Conservation (phyloP, 2,113 vertebrate species). For the Lanius collurio region DNA sequence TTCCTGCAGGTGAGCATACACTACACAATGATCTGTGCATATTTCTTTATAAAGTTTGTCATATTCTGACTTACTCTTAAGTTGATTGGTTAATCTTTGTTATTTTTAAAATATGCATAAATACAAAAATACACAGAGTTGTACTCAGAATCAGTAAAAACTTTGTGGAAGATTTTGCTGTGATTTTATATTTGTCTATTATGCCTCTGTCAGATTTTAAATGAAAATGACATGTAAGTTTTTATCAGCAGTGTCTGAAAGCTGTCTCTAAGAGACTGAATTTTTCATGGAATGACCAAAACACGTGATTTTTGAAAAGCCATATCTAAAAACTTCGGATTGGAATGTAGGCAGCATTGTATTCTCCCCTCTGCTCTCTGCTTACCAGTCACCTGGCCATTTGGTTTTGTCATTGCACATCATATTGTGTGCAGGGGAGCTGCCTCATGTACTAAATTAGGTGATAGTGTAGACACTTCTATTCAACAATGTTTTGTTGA, state of each 20-base stretch:
- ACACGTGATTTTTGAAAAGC: rapidly evolving
- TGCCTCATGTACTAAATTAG: background rate
- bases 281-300: background rate
- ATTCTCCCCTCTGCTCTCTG: background rate
- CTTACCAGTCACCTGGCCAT: background rate
- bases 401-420: background rate
- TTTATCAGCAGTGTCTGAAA: background rate
- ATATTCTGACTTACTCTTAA: background rate
- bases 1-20: conserved; percentile 83
- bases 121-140: background rate
- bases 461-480: background rate
- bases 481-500: background rate
- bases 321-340: background rate
- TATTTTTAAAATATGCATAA: background rate
- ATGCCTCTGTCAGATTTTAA: background rate
- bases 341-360: background rate
- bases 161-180: background rate
- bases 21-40: background rate
- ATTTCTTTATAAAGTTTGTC: background rate
- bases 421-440: background rate
- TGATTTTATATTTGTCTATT: background rate
- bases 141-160: background rate
- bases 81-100: background rate
- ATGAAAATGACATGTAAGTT: background rate
- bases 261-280: background rate